A percentile compares a stretch with the other conserved stretches of the same genome.
These are phyloP conservation scores for Gadopsis bispinosus DNA, from an alignment of 2,797 vertebrate genomes.

Conservation along the genomic window DNA sequence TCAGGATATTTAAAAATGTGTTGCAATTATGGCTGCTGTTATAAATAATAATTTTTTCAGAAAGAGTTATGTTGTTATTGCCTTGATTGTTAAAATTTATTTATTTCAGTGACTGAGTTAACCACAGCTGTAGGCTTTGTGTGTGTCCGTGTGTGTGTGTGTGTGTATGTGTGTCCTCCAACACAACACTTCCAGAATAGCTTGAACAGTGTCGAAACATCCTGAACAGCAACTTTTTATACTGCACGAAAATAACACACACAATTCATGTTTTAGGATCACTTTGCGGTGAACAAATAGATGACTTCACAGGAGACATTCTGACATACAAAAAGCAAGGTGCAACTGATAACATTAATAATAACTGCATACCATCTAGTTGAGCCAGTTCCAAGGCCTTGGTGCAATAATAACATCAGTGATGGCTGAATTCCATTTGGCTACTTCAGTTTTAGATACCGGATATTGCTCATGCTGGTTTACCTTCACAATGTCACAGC, in stretches of 20 bases:
- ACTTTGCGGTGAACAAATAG: neutral
- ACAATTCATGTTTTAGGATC: neutral
- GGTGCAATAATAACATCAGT: too few relatives aligned
- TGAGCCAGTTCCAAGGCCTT: neutral
- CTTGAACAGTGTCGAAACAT: too few relatives aligned
- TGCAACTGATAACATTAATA: neutral
- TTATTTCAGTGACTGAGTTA: neutral
- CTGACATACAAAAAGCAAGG: neutral
- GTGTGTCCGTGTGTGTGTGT: too few relatives aligned
- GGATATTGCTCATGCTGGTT: neutral
- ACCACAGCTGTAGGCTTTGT: neutral
- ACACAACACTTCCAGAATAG: neutral
- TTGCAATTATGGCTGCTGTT: neutral
- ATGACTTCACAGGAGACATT: too few relatives aligned
- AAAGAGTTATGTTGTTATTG: slow-evolving; percentile 1
- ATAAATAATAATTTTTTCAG: neutral
- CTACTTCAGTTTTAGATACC: neutral
- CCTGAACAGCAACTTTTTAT: neutral
- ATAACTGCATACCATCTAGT: neutral
- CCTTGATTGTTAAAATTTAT: too few relatives aligned
- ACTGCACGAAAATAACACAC: neutral
- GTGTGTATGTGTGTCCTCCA: neutral
- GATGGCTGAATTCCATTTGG: neutral
- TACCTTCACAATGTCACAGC: too few relatives aligned
- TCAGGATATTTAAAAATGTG: too few relatives aligned